Percentiles rank a stretch among this genome's conserved stretches.
Conservation (phyloP, 1,140 invertebrate genomes). For the Helicoverpa armigera region DNA sequence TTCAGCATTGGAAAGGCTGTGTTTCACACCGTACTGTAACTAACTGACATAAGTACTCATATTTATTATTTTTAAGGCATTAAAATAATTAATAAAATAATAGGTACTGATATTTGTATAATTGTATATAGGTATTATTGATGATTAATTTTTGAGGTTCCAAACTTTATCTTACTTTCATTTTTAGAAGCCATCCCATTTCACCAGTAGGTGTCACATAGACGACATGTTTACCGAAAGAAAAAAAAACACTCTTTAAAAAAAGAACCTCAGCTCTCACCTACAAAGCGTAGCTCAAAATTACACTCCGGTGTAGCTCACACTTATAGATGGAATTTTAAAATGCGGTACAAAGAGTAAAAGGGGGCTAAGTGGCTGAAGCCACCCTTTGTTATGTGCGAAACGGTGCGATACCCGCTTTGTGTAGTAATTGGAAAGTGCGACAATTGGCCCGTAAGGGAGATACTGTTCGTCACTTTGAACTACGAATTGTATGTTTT, state of each 20-base stretch:
- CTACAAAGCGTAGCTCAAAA: not conserved
- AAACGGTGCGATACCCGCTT: constrained; percentile 61
- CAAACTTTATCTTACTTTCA: too few relatives aligned
- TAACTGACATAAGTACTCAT: too few relatives aligned
- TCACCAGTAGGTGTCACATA: too few relatives aligned
- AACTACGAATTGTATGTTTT: constrained; percentile 56
- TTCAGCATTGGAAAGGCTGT: constrained; percentile 48
- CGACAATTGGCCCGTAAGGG: constrained; percentile 68
- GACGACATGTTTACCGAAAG: too few relatives aligned
- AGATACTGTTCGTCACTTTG: constrained; percentile 67
- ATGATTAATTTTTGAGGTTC: too few relatives aligned
- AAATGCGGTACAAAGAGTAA: constrained; percentile 65
- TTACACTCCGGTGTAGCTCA: constrained; percentile 52
- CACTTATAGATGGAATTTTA: constrained; percentile 59
- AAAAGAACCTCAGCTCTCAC: too few relatives aligned
- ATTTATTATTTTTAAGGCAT: too few relatives aligned
- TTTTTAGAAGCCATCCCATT: too few relatives aligned
- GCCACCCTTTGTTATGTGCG: constrained; percentile 69
- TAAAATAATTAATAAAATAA: too few relatives aligned
- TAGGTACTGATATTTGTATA: too few relatives aligned
- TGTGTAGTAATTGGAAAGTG: constrained; percentile 68
- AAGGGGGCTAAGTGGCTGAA: constrained; percentile 67
- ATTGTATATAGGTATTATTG: too few relatives aligned
- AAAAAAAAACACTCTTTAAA: too few relatives aligned
- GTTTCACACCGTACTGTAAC: constrained; percentile 52